Conservation (phyloP, 2,113 vertebrate genomes). For the Rhinoptilus africanus region DNA sequence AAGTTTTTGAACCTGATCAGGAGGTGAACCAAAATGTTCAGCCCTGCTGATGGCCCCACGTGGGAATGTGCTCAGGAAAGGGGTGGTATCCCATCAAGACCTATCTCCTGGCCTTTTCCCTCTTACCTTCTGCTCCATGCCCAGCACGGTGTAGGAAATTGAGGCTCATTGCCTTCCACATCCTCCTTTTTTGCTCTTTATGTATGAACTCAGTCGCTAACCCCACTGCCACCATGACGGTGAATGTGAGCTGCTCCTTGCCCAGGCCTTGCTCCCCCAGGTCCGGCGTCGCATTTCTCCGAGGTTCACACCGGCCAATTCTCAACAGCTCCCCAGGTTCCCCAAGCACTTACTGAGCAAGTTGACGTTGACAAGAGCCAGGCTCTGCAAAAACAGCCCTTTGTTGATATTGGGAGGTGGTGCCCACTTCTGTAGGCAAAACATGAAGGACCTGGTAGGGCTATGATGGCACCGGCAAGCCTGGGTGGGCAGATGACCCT, state of each 20-base stretch:
- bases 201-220: accelerated
- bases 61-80: neutral
- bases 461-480: neutral
- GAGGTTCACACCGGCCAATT: neutral
- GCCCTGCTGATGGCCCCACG: accelerated
- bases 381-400: accelerated
- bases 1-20: neutral
- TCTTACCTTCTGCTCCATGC: neutral
- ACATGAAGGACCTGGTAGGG: neutral
- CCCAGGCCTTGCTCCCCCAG: neutral
- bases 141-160: neutral
- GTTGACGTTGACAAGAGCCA: accelerated
- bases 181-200: neutral
- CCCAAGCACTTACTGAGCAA: neutral
- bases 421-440: neutral
- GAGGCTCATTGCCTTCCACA: neutral
- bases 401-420: accelerated
- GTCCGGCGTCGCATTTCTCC: neutral
- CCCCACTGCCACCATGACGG: accelerated
- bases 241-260: neutral
- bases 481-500: neutral
- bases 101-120: neutral
- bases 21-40: neutral
- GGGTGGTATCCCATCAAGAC: neutral
- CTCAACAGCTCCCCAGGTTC: neutral